Evolutionary conservation across 1,140 invertebrate genomes (phyloP).

Genomic region (Bombus ignitus): DNA sequence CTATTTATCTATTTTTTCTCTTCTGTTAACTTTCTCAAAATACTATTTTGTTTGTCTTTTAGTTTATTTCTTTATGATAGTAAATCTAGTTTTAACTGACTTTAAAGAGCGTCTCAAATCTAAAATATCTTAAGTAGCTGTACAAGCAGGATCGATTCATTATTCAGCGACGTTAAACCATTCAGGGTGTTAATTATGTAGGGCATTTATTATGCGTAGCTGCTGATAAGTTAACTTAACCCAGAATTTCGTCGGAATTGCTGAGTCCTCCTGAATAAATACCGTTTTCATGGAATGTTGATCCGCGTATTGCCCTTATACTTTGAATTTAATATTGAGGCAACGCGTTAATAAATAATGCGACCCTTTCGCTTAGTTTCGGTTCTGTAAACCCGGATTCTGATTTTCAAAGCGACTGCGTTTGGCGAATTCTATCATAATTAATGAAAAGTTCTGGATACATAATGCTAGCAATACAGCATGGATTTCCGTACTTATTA

Average conservation of each 20-base stretch:
- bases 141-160: not conserved
- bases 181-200: conserved; percentile 37
- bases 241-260: conserved; percentile 21
- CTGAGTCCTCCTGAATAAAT: conserved; percentile 35
- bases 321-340: conserved; percentile 2
- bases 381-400: not conserved
- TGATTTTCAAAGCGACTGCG: not conserved
- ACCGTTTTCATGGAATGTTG: conserved; percentile 2
- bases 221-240: conserved; percentile 23
- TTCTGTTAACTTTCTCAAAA: not conserved
- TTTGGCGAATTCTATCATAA: not conserved
- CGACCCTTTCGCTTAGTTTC: not conserved
- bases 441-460: not conserved
- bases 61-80: no score
- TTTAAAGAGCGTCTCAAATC: not conserved
- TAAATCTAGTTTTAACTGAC: not conserved
- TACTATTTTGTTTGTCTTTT: not conserved
- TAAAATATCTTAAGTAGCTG: not conserved
- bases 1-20: not conserved
- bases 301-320: conserved; percentile 17
- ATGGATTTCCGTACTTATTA: not conserved
- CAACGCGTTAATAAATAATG: conserved; percentile 37
- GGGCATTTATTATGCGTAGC: conserved; percentile 24
- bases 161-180: conserved; percentile 10
- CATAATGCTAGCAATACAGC: no score